Conservation (phyloP, 2,888 invertebrate species). For the Barypeithes pellucidus region DNA sequence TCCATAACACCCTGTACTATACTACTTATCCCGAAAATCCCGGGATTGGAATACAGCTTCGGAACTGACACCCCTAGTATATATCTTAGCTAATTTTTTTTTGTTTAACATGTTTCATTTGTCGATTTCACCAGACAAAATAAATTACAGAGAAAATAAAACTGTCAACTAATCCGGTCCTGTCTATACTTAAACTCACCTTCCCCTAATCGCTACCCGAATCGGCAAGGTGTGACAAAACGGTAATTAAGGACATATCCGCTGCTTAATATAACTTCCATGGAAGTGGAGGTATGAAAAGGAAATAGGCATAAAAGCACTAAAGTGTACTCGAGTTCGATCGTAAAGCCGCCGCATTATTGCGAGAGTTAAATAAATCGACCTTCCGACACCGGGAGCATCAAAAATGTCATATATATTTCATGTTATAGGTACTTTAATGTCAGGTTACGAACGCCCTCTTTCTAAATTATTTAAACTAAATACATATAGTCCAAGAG, state of each 20-base stretch:
- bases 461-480: conserved; percentile 2
- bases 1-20: too few species aligned
- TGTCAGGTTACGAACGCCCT: background rate
- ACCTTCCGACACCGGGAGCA: background rate
- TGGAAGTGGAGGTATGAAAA: background rate
- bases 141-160: too few species aligned
- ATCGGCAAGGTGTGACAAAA: conserved; percentile 8
- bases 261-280: conserved; percentile 8
- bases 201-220: background rate
- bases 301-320: conserved; percentile 13
- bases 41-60: too few species aligned
- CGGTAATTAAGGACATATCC: conserved; percentile 12
- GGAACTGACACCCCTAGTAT: too few species aligned
- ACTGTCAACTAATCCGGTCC: too few species aligned
- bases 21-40: too few species aligned
- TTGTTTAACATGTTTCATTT: too few species aligned
- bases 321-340: conserved; percentile 7
- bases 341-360: conserved; percentile 11
- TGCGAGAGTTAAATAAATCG: conserved; percentile 3
- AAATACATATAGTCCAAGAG: background rate
- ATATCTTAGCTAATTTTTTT: too few species aligned
- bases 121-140: too few species aligned
- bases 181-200: background rate
- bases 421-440: background rate
- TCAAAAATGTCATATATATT: conserved; percentile 6